phyloP scores from a whole-genome alignment of 2,888 invertebrate genomes.

The Dinocampus coccinellae region DNA sequence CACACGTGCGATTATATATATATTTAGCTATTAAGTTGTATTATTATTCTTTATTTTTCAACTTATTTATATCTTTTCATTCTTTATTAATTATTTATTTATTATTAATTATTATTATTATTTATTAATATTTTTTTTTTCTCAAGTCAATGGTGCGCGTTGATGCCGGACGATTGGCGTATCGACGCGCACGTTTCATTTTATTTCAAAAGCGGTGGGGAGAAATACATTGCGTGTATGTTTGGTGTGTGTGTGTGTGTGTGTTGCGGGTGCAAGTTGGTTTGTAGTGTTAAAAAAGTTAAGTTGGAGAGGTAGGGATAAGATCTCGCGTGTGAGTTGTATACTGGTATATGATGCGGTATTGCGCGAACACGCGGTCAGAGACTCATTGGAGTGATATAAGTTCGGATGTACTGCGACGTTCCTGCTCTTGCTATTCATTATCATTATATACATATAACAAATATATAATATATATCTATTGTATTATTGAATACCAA shows the following conservation, averaged over 20 bases:
- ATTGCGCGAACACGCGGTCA: conserved; percentile 25
- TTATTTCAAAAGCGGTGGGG: neutral
- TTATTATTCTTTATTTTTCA: too few relatives aligned
- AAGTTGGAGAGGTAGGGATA: conserved; percentile 21
- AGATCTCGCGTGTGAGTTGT: conserved; percentile 30
- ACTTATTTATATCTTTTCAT: too few relatives aligned
- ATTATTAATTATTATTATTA: too few relatives aligned
- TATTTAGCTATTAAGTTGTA: too few relatives aligned
- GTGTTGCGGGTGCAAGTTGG: neutral
- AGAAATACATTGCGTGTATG: conserved; percentile 11
- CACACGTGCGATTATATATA: too few relatives aligned
- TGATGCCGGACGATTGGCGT: too few relatives aligned
- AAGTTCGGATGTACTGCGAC: neutral
- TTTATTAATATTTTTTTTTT: too few relatives aligned
- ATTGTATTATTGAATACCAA: too few relatives aligned
- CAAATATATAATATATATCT: too few relatives aligned
- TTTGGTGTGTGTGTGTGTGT: neutral
- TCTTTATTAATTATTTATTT: too few relatives aligned
- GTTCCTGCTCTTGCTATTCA: neutral
- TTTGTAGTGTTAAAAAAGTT: conserved; percentile 8
- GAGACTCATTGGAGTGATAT: conserved; percentile 16
- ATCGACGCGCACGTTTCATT: conserved; percentile 16
- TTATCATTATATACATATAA: too few relatives aligned
- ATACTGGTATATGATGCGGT: conserved; percentile 28
- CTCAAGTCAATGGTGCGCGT: too few relatives aligned